Base-by-base conservation (phyloP, 1,140 invertebrate genomes). In the Subanguina moxae region DNA sequence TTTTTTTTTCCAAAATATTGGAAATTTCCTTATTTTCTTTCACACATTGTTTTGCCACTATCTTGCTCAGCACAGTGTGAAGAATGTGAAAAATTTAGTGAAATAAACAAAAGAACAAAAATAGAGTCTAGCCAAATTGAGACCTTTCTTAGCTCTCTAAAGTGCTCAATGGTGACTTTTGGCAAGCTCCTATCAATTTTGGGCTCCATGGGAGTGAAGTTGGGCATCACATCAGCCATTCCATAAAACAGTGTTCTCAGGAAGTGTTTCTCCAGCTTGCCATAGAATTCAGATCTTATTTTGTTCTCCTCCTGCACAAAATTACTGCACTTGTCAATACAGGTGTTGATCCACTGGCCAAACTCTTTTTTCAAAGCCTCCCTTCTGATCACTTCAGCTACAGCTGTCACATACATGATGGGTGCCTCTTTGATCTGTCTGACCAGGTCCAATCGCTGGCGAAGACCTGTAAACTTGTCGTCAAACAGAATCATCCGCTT, bases 281-380 rank as follows among this genome's bases (percentile, higher is more conserved):
- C 38, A 43, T 66, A 73, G 30, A 76, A 76, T 15, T 76, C 65
- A 8, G 57, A 38, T 19, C 74, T 57, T 27, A 71, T 62, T 17
- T 58, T 68, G 56, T 76, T 76, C 58, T 76, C 74, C 43, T 78
- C 76, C 11, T 65, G 28, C 13, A 76, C 59, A 28, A 76, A 76
- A 43, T 17, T 32, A 9, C 43, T 48, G 23, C 64, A 73, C 62
- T 75, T 77, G 19, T 58, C 57, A 8, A 62, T 73, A n/a, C 64
- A 61, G 13, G 56, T 59, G 11, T 19, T 19, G 7, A 78, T 57
- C 74, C 74, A 76, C 11, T 28, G 32, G 48, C 48, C 23, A 48
- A 76, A 76, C 58, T 76, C 76, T 45, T 70, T 71, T 73, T 59
- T 61, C 19, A 71, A 32, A 58, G 66, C 63, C 17, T 74, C 42